A percentile compares a stretch with the other conserved stretches of the same genome.
phyloP scores from a whole-genome alignment of 2,113 vertebrate species.

The Pseudorasbora parva region DNA sequence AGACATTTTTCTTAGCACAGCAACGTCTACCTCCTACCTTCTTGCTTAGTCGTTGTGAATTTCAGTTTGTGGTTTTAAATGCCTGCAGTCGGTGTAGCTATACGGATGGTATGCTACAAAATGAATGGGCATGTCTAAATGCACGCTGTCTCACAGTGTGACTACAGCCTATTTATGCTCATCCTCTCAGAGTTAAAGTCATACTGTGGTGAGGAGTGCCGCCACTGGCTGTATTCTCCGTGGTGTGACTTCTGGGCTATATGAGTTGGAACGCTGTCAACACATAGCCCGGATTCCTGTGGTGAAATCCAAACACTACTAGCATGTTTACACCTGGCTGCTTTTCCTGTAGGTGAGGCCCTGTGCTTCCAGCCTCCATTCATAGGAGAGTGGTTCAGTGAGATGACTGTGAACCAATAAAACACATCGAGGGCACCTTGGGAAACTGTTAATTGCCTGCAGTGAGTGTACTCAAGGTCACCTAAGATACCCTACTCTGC shows the following conservation, averaged over 20 bases:
- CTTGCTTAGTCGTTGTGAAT: background rate
- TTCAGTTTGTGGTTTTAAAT: background rate
- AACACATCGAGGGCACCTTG: background rate
- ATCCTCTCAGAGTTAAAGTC: slow-evolving; percentile 11
- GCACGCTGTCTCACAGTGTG: slow-evolving; percentile 21
- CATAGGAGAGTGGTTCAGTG: slow-evolving; percentile 10
- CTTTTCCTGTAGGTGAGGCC: slow-evolving; percentile 68
- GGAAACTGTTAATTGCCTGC: slow-evolving; percentile 28
- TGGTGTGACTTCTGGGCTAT: slow-evolving; percentile 42
- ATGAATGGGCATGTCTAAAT: slow-evolving; percentile 33
- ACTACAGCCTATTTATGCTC: slow-evolving; percentile 22
- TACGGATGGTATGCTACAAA: background rate
- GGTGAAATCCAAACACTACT: slow-evolving; percentile 73
- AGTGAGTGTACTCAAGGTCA: slow-evolving; percentile 25
- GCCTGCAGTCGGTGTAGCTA: background rate
- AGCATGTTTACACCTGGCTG: slow-evolving; percentile 72
- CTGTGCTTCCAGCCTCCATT: slow-evolving; percentile 43
- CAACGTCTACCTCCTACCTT: slow-evolving; percentile 16
- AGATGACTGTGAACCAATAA: slow-evolving; percentile 29
- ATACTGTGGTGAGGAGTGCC: slow-evolving; percentile 7
- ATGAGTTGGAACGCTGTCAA: slow-evolving; percentile 67
- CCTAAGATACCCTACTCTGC: background rate
- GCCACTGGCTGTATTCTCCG: slow-evolving; percentile 8
- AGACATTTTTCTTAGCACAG: slow-evolving; percentile 19
- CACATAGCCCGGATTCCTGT: slow-evolving; percentile 73